phyloP scores from a whole-genome alignment of 2,797 vertebrate species.

The Furcifer pardalis region DNA sequence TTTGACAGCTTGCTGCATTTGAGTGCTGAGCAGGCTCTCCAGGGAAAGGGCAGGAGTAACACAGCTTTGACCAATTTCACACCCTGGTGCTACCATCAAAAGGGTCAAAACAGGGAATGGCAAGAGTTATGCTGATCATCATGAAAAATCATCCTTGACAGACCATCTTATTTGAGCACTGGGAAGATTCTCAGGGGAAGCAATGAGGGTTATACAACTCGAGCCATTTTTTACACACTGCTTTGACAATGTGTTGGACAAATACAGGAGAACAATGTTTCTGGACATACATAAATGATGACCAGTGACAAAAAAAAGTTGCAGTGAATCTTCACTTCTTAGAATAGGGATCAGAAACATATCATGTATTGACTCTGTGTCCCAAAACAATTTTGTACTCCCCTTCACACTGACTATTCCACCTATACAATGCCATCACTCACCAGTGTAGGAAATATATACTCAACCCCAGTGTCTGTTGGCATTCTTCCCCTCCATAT shows the following conservation, averaged over 20 bases:
- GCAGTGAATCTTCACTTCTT: not conserved
- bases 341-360: not conserved
- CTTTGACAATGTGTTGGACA: slow-evolving; percentile 12
- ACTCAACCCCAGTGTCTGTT: too few species aligned
- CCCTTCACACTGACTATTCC: too few species aligned
- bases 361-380: too few species aligned
- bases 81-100: not conserved
- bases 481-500: too few species aligned
- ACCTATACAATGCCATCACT: too few species aligned
- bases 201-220: not conserved
- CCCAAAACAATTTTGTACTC: not conserved
- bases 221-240: slow-evolving; percentile 20
- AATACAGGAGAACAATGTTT: not conserved
- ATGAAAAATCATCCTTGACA: slow-evolving; percentile 46
- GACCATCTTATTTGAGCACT: not conserved
- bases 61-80: slow-evolving; percentile 17
- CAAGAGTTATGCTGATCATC: slow-evolving; percentile 25
- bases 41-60: slow-evolving; percentile 43
- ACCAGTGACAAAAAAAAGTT: not conserved
- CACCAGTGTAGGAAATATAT: too few species aligned
- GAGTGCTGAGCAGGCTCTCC: slow-evolving; percentile 29
- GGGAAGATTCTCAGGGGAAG: slow-evolving; percentile 43
- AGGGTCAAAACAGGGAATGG: not conserved
- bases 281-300: not conserved
- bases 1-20: slow-evolving; percentile 28